These are phyloP conservation scores for Delphinapterus leucas DNA, from an alignment of 2,113 vertebrate genomes.

Conservation along the genomic window DNA sequence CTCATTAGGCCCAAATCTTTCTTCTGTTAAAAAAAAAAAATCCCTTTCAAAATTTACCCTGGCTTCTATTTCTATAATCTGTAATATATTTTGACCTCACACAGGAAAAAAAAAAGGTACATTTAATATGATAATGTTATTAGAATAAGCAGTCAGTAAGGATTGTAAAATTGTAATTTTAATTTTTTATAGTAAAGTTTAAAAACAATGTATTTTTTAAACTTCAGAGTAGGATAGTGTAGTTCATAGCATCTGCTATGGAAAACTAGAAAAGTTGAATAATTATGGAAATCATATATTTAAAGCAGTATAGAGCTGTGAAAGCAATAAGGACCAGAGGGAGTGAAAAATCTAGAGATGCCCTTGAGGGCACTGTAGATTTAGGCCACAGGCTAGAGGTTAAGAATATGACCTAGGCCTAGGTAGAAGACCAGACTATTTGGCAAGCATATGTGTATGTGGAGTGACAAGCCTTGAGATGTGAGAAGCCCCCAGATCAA, in stretches of 20 bases:
- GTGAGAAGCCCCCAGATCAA: not conserved
- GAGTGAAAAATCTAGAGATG: not conserved
- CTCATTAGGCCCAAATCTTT: not conserved
- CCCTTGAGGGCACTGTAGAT: not conserved
- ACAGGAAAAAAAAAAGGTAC: not conserved
- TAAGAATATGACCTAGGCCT: not conserved
- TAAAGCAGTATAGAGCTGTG: not conserved
- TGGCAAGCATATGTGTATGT: not conserved
- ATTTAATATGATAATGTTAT: not conserved
- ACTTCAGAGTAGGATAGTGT: not conserved
- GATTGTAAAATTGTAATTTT: not conserved
- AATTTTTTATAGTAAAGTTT: not conserved
- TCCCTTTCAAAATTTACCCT: not conserved
- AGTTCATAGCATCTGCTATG: not conserved
- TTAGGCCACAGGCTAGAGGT: not conserved
- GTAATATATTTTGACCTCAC: not conserved
- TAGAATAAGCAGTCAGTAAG: not conserved
- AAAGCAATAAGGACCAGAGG: not conserved
- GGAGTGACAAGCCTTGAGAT: not conserved
- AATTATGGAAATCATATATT: not conserved
- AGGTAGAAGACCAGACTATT: not conserved
- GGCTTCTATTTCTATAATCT: not conserved
- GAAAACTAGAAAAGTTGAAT: not conserved
- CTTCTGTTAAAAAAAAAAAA: conserved; percentile 3
- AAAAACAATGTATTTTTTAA: not conserved